phyloP scores from a whole-genome alignment of 2,888 invertebrate genomes.

The Drosophila putrida region DNA sequence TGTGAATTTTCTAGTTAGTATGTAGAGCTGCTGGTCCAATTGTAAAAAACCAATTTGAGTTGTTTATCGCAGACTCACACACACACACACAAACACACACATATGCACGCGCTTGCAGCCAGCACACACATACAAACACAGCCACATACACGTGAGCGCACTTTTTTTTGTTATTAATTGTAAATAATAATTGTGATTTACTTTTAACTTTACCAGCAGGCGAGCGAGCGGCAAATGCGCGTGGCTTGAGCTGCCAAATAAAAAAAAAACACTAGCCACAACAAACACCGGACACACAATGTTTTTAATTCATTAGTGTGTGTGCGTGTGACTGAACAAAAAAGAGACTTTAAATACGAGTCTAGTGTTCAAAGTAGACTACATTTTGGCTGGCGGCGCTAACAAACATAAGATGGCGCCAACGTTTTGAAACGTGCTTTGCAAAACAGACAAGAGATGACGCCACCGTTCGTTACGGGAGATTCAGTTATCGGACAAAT shows the following conservation, averaged over 20 bases:
- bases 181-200: constrained; percentile 12
- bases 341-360: too few relatives aligned
- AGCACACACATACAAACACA: constrained; percentile 14
- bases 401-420: too few relatives aligned
- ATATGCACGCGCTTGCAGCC: not conserved
- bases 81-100: constrained; percentile 1
- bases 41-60: constrained; percentile 38
- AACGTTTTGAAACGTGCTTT: too few relatives aligned
- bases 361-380: too few relatives aligned
- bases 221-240: constrained; percentile 27
- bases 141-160: constrained; percentile 28
- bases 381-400: too few relatives aligned
- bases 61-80: constrained; percentile 38
- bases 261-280: constrained; percentile 46
- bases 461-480: not conserved
- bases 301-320: too few relatives aligned
- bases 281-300: too few relatives aligned
- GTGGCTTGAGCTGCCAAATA: constrained; percentile 45
- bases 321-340: too few relatives aligned
- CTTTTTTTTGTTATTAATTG: constrained; percentile 20
- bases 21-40: constrained; percentile 23
- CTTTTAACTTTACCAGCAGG: constrained; percentile 42
- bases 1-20: constrained; percentile 40
- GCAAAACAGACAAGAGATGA: too few relatives aligned
- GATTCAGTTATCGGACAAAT: constrained; percentile 22